phyloP scores from a whole-genome alignment of 2,888 invertebrate species.

The Mechanitis mazaeus region DNA sequence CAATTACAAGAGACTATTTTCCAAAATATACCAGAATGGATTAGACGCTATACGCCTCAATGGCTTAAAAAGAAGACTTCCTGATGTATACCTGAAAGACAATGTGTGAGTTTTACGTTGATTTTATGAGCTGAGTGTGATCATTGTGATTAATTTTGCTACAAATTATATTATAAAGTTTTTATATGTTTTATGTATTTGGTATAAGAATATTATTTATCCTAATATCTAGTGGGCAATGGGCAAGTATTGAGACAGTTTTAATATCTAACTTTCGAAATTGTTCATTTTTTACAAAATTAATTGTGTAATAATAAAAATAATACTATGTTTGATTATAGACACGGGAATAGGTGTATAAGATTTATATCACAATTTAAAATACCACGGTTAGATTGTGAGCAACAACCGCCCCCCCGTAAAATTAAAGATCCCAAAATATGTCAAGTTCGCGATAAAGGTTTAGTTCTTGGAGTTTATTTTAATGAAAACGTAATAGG shows the following conservation, averaged over 20 bases:
- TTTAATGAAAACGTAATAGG: constrained; percentile 73
- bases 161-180: constrained; percentile 47
- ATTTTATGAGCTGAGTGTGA: constrained; percentile 61
- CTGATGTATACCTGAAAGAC: constrained; percentile 65
- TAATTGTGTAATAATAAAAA: constrained; percentile 8
- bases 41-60: constrained; percentile 55
- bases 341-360: constrained; percentile 32
- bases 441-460: constrained; percentile 59
- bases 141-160: constrained; percentile 57
- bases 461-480: constrained; percentile 80
- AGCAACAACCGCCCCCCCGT: constrained; percentile 39
- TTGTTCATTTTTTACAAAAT: constrained; percentile 25
- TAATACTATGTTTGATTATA: constrained; percentile 42
- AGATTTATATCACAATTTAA: constrained; percentile 61
- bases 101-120: constrained; percentile 52
- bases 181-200: constrained; percentile 37
- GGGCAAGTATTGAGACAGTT: constrained; percentile 36
- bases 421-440: constrained; percentile 45
- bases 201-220: constrained; percentile 29
- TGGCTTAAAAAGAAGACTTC: constrained; percentile 68
- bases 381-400: constrained; percentile 50
- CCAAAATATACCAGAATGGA: constrained; percentile 77
- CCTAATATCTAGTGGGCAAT: constrained; percentile 52
- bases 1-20: constrained; percentile 82
- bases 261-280: constrained; percentile 35